Conservation (phyloP, 2,888 invertebrate species). For the Molanna angustata region DNA sequence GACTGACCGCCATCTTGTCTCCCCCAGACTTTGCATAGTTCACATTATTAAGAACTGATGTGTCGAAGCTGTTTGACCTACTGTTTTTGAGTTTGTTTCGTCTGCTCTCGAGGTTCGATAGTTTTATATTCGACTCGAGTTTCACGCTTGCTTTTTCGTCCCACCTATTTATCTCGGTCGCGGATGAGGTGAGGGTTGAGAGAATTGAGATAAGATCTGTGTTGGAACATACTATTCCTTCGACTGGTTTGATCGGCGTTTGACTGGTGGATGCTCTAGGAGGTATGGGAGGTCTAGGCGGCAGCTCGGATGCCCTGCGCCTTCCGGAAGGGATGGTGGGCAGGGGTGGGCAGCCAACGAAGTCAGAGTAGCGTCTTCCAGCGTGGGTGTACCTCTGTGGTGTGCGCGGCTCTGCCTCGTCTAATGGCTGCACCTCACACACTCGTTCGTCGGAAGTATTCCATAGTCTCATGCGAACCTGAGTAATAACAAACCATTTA, state of each 20-base stretch:
- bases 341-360: slow-evolving; percentile 59
- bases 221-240: slow-evolving; percentile 77
- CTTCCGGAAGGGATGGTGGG: slow-evolving; percentile 59
- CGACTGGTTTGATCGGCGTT: slow-evolving; percentile 37
- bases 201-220: slow-evolving; percentile 78
- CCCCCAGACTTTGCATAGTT: slow-evolving; percentile 48
- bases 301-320: slow-evolving; percentile 73
- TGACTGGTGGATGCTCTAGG: slow-evolving; percentile 23
- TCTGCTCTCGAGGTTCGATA: slow-evolving; percentile 48
- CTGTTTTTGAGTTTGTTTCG: slow-evolving; percentile 62
- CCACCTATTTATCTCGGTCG: slow-evolving; percentile 73
- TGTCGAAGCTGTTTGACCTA: slow-evolving; percentile 82
- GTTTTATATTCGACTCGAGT: slow-evolving; percentile 33
- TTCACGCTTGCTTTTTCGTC: slow-evolving; percentile 40
- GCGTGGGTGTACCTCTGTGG: slow-evolving; percentile 60
- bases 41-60: slow-evolving; percentile 64
- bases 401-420: slow-evolving; percentile 58
- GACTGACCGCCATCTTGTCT: slow-evolving; percentile 38
- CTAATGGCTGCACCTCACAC: slow-evolving; percentile 78
- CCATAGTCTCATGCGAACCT: slow-evolving; percentile 82
- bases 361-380: slow-evolving; percentile 70
- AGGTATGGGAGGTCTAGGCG: slow-evolving; percentile 44
- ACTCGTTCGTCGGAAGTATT: slow-evolving; percentile 77
- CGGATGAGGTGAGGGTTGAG: slow-evolving; percentile 75
- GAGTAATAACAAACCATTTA: no score